A percentile compares a stretch with the other conserved stretches of the same genome.
phyloP scores from a whole-genome alignment of 2,888 invertebrate genomes.

The Adineta ricciae region DNA sequence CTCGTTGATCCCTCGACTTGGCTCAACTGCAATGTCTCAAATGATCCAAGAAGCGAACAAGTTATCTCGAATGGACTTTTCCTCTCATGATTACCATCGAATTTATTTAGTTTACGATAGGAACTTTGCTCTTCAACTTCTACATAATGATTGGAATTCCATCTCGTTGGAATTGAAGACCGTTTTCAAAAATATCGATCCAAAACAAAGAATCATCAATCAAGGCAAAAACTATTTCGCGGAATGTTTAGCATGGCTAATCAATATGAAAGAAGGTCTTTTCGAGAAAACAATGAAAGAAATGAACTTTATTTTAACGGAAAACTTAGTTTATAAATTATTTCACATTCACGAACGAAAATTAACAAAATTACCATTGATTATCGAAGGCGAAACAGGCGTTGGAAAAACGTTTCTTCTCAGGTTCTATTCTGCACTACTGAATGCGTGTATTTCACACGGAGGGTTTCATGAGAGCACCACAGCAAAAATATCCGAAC shows the following conservation, averaged over 20 bases:
- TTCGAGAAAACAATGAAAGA: background rate
- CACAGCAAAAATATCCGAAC: background rate
- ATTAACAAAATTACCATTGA: background rate
- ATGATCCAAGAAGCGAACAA: background rate
- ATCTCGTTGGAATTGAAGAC: no score
- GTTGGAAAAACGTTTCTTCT: background rate
- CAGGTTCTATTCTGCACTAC: background rate
- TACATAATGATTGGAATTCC: background rate
- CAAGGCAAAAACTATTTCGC: background rate
- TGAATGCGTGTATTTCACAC: background rate
- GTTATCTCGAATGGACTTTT: background rate
- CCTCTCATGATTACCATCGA: background rate
- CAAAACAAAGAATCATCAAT: background rate
- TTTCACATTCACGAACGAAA: background rate
- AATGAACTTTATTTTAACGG: background rate
- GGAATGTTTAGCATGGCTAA: background rate
- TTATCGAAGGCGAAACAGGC: slow-evolving; percentile 10
- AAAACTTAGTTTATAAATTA: background rate
- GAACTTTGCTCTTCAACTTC: background rate
- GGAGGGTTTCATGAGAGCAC: background rate
- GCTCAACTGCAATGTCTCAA: background rate
- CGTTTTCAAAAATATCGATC: no score
- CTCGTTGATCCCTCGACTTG: background rate
- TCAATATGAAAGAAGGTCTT: background rate
- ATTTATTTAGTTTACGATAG: background rate